These are phyloP conservation scores for Sisyra terminalis DNA, from an alignment of 2,888 invertebrate species.

Conservation along the genomic window DNA sequence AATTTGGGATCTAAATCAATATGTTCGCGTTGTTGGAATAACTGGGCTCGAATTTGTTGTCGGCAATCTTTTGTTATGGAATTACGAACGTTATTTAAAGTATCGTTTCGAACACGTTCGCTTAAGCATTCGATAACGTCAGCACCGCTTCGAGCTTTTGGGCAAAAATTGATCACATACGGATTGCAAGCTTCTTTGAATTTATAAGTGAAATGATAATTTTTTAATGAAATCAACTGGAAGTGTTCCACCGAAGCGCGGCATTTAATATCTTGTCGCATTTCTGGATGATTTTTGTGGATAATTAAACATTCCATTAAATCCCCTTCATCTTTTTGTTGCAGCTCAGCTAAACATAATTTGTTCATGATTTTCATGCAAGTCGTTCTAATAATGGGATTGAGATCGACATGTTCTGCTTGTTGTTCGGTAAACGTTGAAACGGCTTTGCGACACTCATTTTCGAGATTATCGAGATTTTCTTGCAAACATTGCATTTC, in stretches of 20 bases:
- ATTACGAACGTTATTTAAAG: conserved; percentile 56
- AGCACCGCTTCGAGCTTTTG: conserved; percentile 53
- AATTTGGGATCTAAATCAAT: conserved; percentile 73
- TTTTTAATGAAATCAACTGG: conserved; percentile 83
- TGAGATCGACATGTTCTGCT: conserved; percentile 76
- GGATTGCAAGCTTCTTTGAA: conserved; percentile 89
- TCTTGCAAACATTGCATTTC: conserved; percentile 89
- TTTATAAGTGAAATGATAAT: conserved; percentile 83
- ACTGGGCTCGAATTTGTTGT: conserved; percentile 77
- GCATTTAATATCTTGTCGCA: conserved; percentile 67
- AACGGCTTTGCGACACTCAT: conserved; percentile 59
- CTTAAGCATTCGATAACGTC: conserved; percentile 79
- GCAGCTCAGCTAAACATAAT: conserved; percentile 51
- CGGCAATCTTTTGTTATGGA: conserved; percentile 77
- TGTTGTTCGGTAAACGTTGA: conserved; percentile 78
- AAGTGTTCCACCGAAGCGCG: conserved; percentile 92
- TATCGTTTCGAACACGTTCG: conserved; percentile 80
- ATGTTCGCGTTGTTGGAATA: conserved; percentile 83
- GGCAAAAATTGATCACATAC: conserved; percentile 52
- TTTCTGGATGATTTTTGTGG: conserved; percentile 75
- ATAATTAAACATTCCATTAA: conserved; percentile 87
- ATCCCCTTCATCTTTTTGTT: conserved; percentile 65
- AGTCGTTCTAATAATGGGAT: conserved; percentile 68
- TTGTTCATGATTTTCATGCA: conserved; percentile 66
- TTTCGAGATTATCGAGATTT: conserved; percentile 49